phyloP scores from a whole-genome alignment of 2,113 vertebrate species.

The Pedetes capensis region DNA sequence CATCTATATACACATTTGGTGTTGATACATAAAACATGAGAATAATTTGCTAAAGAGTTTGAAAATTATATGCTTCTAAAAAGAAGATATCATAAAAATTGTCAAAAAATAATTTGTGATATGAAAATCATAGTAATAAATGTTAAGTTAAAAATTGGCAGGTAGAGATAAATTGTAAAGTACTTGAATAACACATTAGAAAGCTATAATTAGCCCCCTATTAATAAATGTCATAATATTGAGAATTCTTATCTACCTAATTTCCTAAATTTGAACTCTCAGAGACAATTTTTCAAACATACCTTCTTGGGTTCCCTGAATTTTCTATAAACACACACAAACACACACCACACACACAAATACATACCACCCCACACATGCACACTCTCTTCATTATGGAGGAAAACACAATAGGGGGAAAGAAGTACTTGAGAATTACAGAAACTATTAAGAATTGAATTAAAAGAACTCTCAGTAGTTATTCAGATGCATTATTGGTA shows the following conservation, averaged over 20 bases:
- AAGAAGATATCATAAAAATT: neutral
- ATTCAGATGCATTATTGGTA: no score
- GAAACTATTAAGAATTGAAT: neutral
- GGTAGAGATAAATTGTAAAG: neutral
- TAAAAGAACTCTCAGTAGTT: neutral
- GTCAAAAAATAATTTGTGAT: neutral
- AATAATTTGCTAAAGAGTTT: constrained; percentile 4
- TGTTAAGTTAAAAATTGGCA: neutral
- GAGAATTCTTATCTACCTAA: neutral
- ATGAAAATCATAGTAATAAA: constrained; percentile 27
- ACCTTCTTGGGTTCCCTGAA: neutral
- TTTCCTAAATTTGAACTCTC: constrained; percentile 15
- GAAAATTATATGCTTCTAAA: neutral
- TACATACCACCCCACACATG: neutral
- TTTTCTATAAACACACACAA: neutral
- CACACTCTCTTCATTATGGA: neutral
- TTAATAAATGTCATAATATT: neutral
- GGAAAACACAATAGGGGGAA: neutral
- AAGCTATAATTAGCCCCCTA: neutral
- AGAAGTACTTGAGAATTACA: neutral
- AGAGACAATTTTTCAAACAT: neutral
- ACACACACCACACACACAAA: neutral
- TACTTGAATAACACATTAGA: neutral
- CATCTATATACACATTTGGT: neutral
- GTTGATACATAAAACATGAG: neutral